These are phyloP conservation scores for Babyrousa celebensis DNA, from an alignment of 2,797 vertebrate species.

Conservation along the genomic window DNA sequence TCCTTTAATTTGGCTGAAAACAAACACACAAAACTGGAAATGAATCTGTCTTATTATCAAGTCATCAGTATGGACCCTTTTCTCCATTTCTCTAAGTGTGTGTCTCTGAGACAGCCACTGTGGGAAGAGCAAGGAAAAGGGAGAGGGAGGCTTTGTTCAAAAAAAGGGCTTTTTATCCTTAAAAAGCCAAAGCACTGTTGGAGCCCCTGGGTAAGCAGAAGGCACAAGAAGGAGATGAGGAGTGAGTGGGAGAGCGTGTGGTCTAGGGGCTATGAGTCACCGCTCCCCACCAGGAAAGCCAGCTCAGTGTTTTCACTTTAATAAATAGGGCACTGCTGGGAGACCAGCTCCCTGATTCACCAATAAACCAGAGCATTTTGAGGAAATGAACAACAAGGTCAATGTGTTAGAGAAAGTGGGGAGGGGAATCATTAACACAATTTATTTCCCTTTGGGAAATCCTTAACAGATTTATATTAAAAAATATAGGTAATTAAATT, in stretches of 20 bases:
- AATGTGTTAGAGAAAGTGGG: too few relatives aligned
- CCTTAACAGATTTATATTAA: background rate
- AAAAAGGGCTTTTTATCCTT: background rate
- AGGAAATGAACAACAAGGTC: background rate
- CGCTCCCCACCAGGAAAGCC: background rate
- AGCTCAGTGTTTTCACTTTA: background rate
- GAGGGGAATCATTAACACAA: background rate
- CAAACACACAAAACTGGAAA: background rate
- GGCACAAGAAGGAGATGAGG: background rate
- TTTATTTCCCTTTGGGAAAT: background rate
- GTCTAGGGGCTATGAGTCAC: background rate
- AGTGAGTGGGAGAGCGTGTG: background rate
- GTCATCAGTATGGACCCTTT: background rate
- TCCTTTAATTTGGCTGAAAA: slow-evolving; percentile 52
- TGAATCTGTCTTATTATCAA: background rate
- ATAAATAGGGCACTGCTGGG: accelerated
- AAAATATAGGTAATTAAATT: background rate
- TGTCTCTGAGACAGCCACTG: background rate
- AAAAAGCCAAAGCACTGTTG: background rate
- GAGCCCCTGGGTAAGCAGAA: background rate
- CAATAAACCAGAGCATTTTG: background rate
- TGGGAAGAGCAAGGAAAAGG: background rate
- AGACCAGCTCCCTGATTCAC: accelerated
- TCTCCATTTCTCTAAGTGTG: background rate
- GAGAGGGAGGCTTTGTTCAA: accelerated